Evolutionary conservation across 1,140 invertebrate genomes (phyloP).

Genomic region (Aphis gossypii): DNA sequence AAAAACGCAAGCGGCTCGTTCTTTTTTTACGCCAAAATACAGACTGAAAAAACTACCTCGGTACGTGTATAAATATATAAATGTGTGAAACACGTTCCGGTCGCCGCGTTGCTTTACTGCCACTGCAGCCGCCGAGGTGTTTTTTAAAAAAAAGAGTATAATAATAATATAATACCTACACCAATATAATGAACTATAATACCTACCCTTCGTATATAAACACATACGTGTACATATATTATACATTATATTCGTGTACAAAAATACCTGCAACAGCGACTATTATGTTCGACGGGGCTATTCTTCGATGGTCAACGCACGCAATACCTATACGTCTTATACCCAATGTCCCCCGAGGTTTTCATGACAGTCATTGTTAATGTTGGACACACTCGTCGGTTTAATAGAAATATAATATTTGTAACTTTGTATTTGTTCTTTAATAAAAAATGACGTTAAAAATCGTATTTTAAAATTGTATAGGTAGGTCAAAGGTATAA

Average conservation of each 20-base stretch:
- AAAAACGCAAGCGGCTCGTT: slow-evolving; percentile 11
- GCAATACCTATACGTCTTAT: background rate
- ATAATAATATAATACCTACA: slow-evolving; percentile 17
- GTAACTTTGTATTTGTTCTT: background rate
- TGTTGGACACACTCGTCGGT: background rate
- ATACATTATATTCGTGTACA: background rate
- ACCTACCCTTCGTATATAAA: slow-evolving; percentile 30
- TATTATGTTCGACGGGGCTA: slow-evolving; percentile 20
- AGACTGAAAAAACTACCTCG: slow-evolving; percentile 9
- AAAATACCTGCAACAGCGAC: slow-evolving; percentile 21
- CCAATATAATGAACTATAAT: slow-evolving; percentile 28
- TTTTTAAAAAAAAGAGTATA: background rate
- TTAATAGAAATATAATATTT: slow-evolving; percentile 42
- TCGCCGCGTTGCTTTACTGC: background rate
- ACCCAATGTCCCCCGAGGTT: background rate
- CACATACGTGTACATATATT: background rate
- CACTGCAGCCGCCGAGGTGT: background rate
- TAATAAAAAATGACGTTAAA: background rate
- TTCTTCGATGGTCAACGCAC: slow-evolving; percentile 27
- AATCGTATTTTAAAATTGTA: background rate
- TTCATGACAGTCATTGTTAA: slow-evolving; percentile 37
- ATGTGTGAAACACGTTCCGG: slow-evolving; percentile 47
- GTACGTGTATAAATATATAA: slow-evolving; percentile 17
- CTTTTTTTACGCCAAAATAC: slow-evolving; percentile 43
- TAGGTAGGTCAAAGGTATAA: background rate